A percentile compares a stretch with the other conserved stretches of the same genome.
These are phyloP conservation scores for Pterocles orientalis DNA, from an alignment of 2,113 vertebrate species.

Conservation along the genomic window DNA sequence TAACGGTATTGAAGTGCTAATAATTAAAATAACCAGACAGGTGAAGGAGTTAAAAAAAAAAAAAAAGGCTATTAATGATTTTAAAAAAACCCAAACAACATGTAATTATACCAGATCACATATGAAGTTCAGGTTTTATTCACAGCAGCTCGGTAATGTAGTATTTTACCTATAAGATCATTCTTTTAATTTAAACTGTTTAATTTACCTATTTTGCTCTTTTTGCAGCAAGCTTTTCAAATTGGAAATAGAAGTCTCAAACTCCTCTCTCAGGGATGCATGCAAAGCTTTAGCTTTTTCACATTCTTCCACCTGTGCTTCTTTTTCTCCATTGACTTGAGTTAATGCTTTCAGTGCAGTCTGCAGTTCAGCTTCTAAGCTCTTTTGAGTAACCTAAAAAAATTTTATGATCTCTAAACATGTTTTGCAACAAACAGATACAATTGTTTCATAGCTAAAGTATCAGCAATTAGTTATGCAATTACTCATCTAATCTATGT, in stretches of 20 bases:
- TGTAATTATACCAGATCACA: not conserved
- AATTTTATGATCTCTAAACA: not conserved
- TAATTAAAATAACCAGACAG: not conserved
- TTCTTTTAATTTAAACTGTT: not conserved
- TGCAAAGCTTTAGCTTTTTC: slow-evolving; percentile 72
- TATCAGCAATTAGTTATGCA: not conserved
- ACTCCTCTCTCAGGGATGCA: slow-evolving; percentile 71
- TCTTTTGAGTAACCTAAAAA: slow-evolving; percentile 74
- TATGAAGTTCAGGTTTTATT: not conserved
- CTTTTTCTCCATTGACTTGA: slow-evolving; percentile 79
- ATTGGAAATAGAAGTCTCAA: slow-evolving; percentile 68
- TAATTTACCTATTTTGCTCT: slow-evolving; percentile 82
- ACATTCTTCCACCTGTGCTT: slow-evolving; percentile 78
- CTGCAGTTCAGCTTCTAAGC: slow-evolving; percentile 75
- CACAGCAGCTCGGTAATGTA: not conserved
- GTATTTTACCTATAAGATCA: not conserved
- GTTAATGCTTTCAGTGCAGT: slow-evolving; percentile 70
- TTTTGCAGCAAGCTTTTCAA: slow-evolving; percentile 76
- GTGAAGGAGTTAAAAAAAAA: not conserved
- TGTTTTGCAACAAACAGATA: not conserved
- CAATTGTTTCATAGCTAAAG: not conserved
- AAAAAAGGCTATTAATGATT: not conserved
- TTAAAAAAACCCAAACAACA: too few species aligned
- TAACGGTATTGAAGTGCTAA: not conserved
- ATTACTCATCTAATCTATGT: not conserved